Base-by-base conservation (phyloP, 2,888 invertebrate species). In the Quadriops clusia region DNA sequence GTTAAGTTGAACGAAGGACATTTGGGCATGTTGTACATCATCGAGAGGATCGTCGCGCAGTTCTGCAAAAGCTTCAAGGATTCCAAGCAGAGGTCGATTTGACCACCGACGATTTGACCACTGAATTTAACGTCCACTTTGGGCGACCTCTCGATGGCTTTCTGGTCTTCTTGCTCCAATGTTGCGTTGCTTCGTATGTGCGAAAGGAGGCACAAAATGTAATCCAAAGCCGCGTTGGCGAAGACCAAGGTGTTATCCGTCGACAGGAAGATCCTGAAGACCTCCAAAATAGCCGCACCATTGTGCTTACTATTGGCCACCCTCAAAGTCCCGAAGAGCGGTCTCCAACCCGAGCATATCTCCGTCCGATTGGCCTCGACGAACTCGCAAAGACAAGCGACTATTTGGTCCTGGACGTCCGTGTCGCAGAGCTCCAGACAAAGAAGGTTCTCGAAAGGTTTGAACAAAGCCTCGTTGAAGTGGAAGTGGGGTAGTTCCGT, bases 261-360 rank as follows among this genome's bases (percentile, higher is more conserved):
- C 42, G 80, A 80, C 3, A 95, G 72, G 57, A 94, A 97, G 13
- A 90, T 86, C 53, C 85, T 79, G 53, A 97, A 94, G 29, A 95
- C 91, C 58, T 95, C 95, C 30, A 85, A 63, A 34, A 86, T 74
- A 1, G 80, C 77, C 1, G 75, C 70, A 12, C 78, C 74, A 43
- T 79, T 80, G 46, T 63, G 71, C 36, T 65, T 55, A 47, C 70
- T 69, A 47, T 79, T 81, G 0, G 93, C 90, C 23, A 90, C 89
- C 11, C 91, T 73, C 23, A 97, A 61, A 1, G 94, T 91, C 7
- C 91, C 91, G 54, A 97, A 97, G 2, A 97, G 63, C 1, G 95
- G 90, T 30, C 94, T 70, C 95, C 95, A 97, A 0, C 95, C 95
- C 0, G 91, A 93, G 42, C 86, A 75, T 22, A 95, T 90, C 64